Conservation (phyloP, 2,888 invertebrate species). For the Drosophila melanosoma region DNA sequence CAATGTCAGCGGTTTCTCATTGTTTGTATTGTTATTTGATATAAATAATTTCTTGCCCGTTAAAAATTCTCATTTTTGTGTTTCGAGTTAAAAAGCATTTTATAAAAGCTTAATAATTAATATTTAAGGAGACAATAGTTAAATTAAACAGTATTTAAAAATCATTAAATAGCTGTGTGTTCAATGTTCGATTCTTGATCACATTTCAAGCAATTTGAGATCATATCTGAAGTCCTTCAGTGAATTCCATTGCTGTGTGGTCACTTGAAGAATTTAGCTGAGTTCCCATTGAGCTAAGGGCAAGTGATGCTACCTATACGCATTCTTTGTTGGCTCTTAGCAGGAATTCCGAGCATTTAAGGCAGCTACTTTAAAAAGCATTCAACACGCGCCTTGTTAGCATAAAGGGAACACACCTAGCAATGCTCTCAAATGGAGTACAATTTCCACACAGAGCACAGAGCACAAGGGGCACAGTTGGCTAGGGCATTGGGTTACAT, state of each 20-base stretch:
- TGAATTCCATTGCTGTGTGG: conserved; percentile 33
- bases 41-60: neutral
- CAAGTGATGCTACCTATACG: conserved; percentile 13
- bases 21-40: neutral
- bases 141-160: neutral
- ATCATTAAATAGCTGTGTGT: neutral
- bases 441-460: conserved; percentile 46
- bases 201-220: conserved; percentile 6
- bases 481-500: conserved; percentile 65
- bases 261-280: conserved; percentile 36
- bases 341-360: conserved; percentile 32
- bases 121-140: neutral
- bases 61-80: no score
- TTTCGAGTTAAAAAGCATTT: neutral
- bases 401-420: conserved; percentile 45
- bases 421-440: conserved; percentile 50
- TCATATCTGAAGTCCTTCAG: conserved; percentile 24
- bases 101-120: neutral
- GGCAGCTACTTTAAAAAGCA: conserved; percentile 56
- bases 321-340: conserved; percentile 34
- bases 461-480: conserved; percentile 34
- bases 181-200: neutral
- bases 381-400: conserved; percentile 70
- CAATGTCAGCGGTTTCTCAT: neutral
- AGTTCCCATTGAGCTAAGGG: conserved; percentile 11